A percentile compares a stretch with the other conserved stretches of the same genome.
phyloP scores from a whole-genome alignment of 2,797 vertebrate genomes.

The Labeo calbasu region DNA sequence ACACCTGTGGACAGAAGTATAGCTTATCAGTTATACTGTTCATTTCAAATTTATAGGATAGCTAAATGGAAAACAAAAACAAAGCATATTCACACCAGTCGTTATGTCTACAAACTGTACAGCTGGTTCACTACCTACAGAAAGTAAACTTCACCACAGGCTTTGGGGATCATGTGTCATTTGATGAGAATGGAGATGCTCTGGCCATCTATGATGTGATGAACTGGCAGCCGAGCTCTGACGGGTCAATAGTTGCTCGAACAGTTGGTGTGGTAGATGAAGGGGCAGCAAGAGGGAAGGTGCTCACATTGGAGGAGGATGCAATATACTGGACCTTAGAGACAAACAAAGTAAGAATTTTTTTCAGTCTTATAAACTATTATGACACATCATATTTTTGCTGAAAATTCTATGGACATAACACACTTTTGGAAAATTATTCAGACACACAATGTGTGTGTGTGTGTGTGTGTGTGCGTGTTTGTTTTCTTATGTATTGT shows the following conservation, averaged over 20 bases:
- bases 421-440: not conserved
- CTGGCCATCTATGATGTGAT: constrained; percentile 15
- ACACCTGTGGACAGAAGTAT: constrained; percentile 35
- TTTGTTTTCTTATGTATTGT: constrained; percentile 56
- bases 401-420: not conserved
- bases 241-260: not conserved
- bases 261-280: constrained; percentile 26
- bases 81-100: not conserved
- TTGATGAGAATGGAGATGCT: constrained; percentile 28
- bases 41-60: constrained; percentile 59
- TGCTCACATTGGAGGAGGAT: not conserved
- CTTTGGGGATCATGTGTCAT: not conserved
- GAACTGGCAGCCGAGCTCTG: not conserved
- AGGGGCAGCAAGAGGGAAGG: constrained; percentile 6
- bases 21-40: constrained; percentile 56
- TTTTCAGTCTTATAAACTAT: not conserved
- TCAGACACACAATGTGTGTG: not conserved
- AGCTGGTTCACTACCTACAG: constrained; percentile 17
- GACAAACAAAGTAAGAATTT: not conserved
- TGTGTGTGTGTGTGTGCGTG: not conserved
- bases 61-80: not conserved
- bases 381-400: not conserved
- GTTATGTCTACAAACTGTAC: not conserved
- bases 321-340: constrained; percentile 21
- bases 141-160: constrained; percentile 16